Conservation (phyloP, 2,113 vertebrate genomes). For the Hystrix brachyura region DNA sequence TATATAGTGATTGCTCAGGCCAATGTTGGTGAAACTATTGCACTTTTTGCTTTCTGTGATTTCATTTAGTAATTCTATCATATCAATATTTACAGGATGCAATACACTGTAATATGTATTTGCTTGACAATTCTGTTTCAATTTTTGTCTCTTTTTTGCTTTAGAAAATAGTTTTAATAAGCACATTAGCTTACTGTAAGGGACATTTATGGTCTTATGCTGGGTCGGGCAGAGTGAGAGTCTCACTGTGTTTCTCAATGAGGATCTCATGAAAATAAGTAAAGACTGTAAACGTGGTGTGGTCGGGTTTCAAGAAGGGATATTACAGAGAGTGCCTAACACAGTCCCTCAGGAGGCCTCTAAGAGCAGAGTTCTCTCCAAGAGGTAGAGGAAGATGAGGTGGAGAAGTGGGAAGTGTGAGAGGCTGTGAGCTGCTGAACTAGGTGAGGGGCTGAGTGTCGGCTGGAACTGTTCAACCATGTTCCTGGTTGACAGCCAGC, state of each 20-base stretch:
- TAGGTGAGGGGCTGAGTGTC: background rate
- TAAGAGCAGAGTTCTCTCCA: background rate
- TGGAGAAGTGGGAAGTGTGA: background rate
- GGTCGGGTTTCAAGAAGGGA: background rate
- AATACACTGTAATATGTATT: background rate
- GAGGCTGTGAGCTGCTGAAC: background rate
- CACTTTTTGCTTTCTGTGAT: background rate
- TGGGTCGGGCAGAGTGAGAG: background rate
- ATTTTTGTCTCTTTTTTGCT: background rate
- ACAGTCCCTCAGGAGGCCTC: background rate
- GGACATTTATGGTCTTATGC: background rate
- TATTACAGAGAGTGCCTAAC: background rate
- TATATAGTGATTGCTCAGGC: accelerated
- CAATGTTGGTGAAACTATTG: background rate
- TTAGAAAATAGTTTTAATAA: background rate
- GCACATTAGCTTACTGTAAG: background rate
- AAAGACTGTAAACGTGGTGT: no score
- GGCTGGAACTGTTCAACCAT: background rate
- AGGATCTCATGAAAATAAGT: background rate
- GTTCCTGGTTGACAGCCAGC: background rate
- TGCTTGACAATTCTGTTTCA: background rate
- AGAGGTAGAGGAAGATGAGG: background rate
- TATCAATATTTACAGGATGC: background rate
- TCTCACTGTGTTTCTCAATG: background rate
- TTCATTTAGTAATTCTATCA: background rate